Evolutionary conservation across 1,140 invertebrate species (phyloP), one percentile per base, ranked within the genome.

Genomic region (Heliconius melpomene): DNA sequence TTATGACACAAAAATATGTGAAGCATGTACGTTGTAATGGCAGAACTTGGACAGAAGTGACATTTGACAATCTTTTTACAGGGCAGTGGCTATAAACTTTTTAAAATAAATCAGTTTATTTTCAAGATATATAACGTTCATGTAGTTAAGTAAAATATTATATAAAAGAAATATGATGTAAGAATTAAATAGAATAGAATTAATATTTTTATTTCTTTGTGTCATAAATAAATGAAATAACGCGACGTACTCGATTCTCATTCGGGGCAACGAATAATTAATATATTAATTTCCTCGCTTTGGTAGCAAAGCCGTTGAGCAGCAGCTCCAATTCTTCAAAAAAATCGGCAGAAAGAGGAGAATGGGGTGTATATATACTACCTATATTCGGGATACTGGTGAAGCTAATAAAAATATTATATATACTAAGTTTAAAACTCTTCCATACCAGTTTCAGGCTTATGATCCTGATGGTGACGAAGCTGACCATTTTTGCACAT

Each of bases 11-110:
- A 2, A n/a, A 57, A 60, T 9, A 23, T 3, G 9, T 60, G 9
- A 23, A 60, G 7, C 16, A 46, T 13, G 40, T 5, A 46, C 40
- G 54, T 60, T 60, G 9, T 23, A 23, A 60, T 23, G 23, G 60
- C 60, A 66, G 60, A 66, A 66, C 26, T 66, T 29, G 5, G 60
- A 66, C 60, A 66, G 60, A 66, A 26, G 23, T 66, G 60, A 66
- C 60, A 66, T 66, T 66, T 66, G 60, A 66, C 60, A 66, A 66
- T 23, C 9, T 66, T 13, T 54, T 29, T 66, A 66, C 26, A 29
- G 60, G 29, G n/a, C n/a, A 23, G n/a, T 9, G 26, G 23, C 13
- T 18, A 66, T 16, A 66, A 66, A 13, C 26, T 66, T 66, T 66
- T 66, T 66, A 2, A 66, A 29, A 23, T 23, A 13, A 60, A 60